Evolutionary conservation across 1,140 invertebrate species (phyloP).

Genomic region (Anastrepha obliqua): DNA sequence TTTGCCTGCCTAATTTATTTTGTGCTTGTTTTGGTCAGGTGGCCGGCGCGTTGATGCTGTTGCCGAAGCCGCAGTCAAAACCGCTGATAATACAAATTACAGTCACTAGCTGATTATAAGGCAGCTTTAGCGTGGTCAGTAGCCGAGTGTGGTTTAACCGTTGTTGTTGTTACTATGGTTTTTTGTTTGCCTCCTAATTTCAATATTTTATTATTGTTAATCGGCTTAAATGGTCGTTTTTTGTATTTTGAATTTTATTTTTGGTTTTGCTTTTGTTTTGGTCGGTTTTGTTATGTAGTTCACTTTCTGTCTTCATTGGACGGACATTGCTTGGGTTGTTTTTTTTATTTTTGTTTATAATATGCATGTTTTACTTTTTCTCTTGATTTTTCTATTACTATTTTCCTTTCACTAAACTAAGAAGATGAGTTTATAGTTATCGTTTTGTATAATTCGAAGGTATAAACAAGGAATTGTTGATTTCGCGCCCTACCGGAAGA

Average conservation of each 20-base stretch:
- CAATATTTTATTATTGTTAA: constrained; percentile 35
- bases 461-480: too few relatives aligned
- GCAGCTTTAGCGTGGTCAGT: not conserved
- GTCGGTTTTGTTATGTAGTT: not conserved
- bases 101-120: constrained; percentile 16
- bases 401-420: too few relatives aligned
- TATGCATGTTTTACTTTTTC: too few relatives aligned
- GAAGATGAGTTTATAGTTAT: too few relatives aligned
- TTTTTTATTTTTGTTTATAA: too few relatives aligned
- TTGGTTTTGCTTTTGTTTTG: not conserved
- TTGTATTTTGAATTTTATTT: constrained; percentile 1
- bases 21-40: constrained; percentile 22
- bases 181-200: not conserved
- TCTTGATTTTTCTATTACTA: too few relatives aligned
- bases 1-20: constrained; percentile 37
- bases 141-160: not conserved
- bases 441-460: too few relatives aligned
- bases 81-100: not conserved
- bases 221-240: constrained; percentile 35
- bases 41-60: constrained; percentile 20
- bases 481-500: too few relatives aligned
- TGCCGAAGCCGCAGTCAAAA: not conserved
- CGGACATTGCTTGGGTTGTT: too few relatives aligned
- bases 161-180: not conserved
- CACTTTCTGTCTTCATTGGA: too few relatives aligned